phyloP scores from a whole-genome alignment of 2,797 vertebrate genomes.

The Anableps anableps region DNA sequence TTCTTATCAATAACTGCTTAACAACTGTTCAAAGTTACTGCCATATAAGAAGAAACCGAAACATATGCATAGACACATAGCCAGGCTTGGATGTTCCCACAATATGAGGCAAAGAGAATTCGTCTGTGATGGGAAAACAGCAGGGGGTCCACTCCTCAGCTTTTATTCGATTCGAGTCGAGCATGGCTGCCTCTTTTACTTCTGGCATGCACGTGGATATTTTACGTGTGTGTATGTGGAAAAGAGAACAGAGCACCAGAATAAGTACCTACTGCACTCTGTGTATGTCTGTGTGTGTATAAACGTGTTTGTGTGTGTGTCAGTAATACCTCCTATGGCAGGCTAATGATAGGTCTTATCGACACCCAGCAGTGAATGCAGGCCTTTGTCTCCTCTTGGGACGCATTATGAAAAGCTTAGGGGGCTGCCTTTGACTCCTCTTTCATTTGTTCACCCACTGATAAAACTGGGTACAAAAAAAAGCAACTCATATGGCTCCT shows the following conservation, averaged over 20 bases:
- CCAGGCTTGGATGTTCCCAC: slow-evolving; percentile 20
- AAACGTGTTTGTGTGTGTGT: slow-evolving; percentile 48
- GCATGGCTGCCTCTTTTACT: slow-evolving; percentile 58
- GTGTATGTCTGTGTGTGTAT: slow-evolving; percentile 15
- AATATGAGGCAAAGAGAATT: slow-evolving; percentile 55
- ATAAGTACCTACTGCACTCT: slow-evolving; percentile 56
- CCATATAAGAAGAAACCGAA: slow-evolving; percentile 4
- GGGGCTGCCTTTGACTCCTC: slow-evolving; percentile 73
- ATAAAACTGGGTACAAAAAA: slow-evolving; percentile 68
- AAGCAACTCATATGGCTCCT: slow-evolving; percentile 55
- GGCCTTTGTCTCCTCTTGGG: slow-evolving; percentile 76
- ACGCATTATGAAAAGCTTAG: slow-evolving; percentile 78
- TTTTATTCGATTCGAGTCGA: slow-evolving; percentile 66
- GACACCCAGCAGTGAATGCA: slow-evolving; percentile 79
- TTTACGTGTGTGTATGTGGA: slow-evolving; percentile 38
- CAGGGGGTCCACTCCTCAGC: slow-evolving; percentile 61
- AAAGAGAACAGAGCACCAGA: slow-evolving; percentile 45
- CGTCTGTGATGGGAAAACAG: slow-evolving; percentile 61
- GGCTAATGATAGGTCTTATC: slow-evolving; percentile 82
- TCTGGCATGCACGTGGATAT: slow-evolving; percentile 52
- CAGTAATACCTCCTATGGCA: slow-evolving; percentile 77
- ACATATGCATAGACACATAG: slow-evolving; percentile 22
- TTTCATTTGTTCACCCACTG: slow-evolving; percentile 71
- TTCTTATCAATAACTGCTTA: slow-evolving; percentile 4
- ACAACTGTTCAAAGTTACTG: slow-evolving; percentile 12